Base-by-base conservation (phyloP, 2,113 vertebrate species). In the Coregonus clupeaformis region DNA sequence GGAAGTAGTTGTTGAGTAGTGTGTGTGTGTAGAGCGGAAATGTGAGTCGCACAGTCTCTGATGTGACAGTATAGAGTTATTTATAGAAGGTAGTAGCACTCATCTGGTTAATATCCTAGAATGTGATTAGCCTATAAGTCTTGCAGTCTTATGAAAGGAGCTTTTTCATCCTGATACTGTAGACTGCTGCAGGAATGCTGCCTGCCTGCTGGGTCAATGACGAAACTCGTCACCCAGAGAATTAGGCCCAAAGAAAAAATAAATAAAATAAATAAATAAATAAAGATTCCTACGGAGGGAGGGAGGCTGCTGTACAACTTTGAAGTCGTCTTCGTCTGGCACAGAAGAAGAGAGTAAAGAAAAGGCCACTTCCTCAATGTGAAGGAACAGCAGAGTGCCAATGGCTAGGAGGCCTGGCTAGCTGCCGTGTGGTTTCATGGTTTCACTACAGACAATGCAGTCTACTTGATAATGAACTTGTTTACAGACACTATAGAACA, bases 111-210 rank as follows among this genome's bases (percentile, higher is more conserved):
- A 84, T 80, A 81, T 77, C 71, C 72, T 86, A 84, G 81, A 89
- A 87, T 79, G 83, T 74, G 85, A 88, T 90, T 83, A 89, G 86
- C 76, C 60, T 22, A n/a, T 47, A 74, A 66, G n/a, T 62, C 76
- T 80, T 73, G 77, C 73, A 13, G 67, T 76, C 73, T 85, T 81
- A 80, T 74, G 82, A 82, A 80, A 80, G 79, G 77, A 82, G 79
- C 78, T 79, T 9, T 88, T 86, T 87, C 68, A 88, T 82, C 75
- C 80, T 83, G 85, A 89, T 82, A 79, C 47, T 52, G 74, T 5
- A 72, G 75, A 72, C 78, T 71, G 78, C 76, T 77, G 77, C 64
- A 65, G 83, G 79, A 82, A 82, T 80, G 82, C 75, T 7, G 24
- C 13, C 66, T 67, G 69, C 71, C 60, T 32, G 59, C 66, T 75